Conservation (phyloP, 2,888 invertebrate species). For the Clanis bilineata region DNA sequence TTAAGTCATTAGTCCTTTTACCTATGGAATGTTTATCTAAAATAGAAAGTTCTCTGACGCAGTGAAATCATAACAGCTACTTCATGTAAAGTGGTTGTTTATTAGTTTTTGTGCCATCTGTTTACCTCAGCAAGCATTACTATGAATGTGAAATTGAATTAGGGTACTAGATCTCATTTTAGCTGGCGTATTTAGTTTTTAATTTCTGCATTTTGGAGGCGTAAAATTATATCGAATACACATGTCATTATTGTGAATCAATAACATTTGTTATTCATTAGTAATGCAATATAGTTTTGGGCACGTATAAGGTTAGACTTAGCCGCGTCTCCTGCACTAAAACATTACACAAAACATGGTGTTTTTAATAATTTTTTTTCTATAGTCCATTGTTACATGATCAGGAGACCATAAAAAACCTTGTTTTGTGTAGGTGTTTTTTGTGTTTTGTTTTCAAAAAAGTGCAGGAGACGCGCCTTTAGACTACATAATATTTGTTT, state of each 20-base stretch:
- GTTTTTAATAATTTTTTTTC: too few species aligned
- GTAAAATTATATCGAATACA: too few species aligned
- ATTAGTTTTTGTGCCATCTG: conserved; percentile 7
- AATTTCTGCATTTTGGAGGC: neutral
- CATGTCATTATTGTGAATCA: neutral
- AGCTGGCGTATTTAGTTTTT: neutral
- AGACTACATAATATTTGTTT: conserved; percentile 48
- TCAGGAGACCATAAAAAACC: too few species aligned
- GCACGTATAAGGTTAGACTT: conserved; percentile 42
- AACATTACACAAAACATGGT: too few species aligned
- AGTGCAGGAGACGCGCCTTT: too few species aligned
- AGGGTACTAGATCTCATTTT: neutral
- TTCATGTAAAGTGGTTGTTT: neutral
- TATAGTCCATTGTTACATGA: too few species aligned
- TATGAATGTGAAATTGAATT: neutral
- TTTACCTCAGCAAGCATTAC: neutral
- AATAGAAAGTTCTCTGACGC: neutral
- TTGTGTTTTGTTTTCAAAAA: too few species aligned
- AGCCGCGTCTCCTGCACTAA: too few species aligned
- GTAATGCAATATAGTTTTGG: conserved; percentile 23
- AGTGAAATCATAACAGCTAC: conserved; percentile 9
- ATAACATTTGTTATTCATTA: neutral
- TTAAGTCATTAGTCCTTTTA: conserved; percentile 6
- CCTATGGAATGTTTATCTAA: neutral
- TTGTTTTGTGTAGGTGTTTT: too few species aligned